phyloP scores from a whole-genome alignment of 2,797 vertebrate genomes.

The Odontamblyopus rebecca region DNA sequence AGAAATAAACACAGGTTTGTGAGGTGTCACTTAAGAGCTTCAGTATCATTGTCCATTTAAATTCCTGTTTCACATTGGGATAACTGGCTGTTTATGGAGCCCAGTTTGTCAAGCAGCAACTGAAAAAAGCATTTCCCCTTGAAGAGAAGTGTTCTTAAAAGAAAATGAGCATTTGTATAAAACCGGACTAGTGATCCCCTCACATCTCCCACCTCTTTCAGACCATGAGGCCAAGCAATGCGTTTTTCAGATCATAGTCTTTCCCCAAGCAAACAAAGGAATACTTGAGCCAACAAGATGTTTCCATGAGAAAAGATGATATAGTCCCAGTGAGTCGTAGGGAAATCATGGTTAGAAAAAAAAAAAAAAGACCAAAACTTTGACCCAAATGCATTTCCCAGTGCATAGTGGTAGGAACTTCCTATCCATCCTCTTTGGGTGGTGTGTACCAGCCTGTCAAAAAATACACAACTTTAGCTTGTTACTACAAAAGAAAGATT shows the following conservation, averaged over 20 bases:
- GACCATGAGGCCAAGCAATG: slow-evolving; percentile 43
- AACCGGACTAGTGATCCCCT: slow-evolving; percentile 48
- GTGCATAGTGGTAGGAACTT: slow-evolving; percentile 59
- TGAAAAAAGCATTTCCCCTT: slow-evolving; percentile 52
- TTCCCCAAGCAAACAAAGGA: slow-evolving; percentile 47
- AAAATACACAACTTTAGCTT: slow-evolving; percentile 34
- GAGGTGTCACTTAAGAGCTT: slow-evolving; percentile 60
- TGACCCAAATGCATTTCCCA: slow-evolving; percentile 72
- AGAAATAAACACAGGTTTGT: slow-evolving; percentile 50
- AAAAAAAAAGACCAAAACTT: slow-evolving; percentile 67
- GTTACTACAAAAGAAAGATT: neutral
- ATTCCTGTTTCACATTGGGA: slow-evolving; percentile 40
- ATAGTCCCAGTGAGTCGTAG: slow-evolving; percentile 60
- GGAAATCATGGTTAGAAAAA: slow-evolving; percentile 53
- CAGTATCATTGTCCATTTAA: slow-evolving; percentile 52
- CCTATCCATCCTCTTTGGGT: slow-evolving; percentile 97
- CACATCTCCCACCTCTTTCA: slow-evolving; percentile 43
- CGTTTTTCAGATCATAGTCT: slow-evolving; percentile 51
- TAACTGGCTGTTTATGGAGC: slow-evolving; percentile 43
- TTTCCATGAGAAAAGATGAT: slow-evolving; percentile 57
- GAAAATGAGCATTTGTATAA: slow-evolving; percentile 65
- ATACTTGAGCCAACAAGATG: slow-evolving; percentile 66
- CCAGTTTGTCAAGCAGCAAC: slow-evolving; percentile 65
- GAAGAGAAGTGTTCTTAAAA: slow-evolving; percentile 41
- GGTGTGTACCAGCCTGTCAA: slow-evolving; percentile 96